These are phyloP conservation scores for Mormyrus proboscirostris DNA, from an alignment of 2,797 vertebrate species.

Conservation along the genomic window DNA sequence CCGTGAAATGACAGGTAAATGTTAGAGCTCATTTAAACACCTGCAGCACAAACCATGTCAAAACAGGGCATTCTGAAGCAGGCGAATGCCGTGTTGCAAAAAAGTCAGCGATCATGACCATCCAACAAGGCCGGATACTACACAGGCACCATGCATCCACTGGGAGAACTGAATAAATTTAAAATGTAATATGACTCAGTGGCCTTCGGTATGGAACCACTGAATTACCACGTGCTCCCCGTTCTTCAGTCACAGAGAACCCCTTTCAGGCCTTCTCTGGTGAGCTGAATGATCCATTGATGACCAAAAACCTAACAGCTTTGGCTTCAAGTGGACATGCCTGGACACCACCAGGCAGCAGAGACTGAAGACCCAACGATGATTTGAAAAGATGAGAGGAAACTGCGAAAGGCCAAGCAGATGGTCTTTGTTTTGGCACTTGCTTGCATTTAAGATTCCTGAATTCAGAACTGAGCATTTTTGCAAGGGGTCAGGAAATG, in stretches of 20 bases:
- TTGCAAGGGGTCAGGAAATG: background rate
- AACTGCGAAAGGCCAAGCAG: background rate
- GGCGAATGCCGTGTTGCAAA: background rate
- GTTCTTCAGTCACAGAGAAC: background rate
- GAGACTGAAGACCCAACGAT: background rate
- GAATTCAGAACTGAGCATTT: background rate
- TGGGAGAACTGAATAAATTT: background rate
- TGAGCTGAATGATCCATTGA: background rate
- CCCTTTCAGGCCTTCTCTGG: background rate
- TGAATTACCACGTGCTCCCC: background rate
- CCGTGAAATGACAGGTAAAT: background rate
- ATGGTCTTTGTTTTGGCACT: background rate
- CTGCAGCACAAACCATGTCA: background rate
- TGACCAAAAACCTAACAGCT: background rate
- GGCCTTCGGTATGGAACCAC: background rate
- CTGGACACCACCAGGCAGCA: background rate
- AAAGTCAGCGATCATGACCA: background rate
- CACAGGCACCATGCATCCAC: background rate
- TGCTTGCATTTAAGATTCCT: background rate
- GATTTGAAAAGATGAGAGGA: background rate
- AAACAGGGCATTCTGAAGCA: background rate
- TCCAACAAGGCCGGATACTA: background rate
- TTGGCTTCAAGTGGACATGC: background rate
- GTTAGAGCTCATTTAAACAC: background rate
- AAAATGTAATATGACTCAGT: slow-evolving; percentile 1